These are phyloP conservation scores for Heteromormyrus szaboi DNA, from an alignment of 2,797 vertebrate species.

Conservation along the genomic window DNA sequence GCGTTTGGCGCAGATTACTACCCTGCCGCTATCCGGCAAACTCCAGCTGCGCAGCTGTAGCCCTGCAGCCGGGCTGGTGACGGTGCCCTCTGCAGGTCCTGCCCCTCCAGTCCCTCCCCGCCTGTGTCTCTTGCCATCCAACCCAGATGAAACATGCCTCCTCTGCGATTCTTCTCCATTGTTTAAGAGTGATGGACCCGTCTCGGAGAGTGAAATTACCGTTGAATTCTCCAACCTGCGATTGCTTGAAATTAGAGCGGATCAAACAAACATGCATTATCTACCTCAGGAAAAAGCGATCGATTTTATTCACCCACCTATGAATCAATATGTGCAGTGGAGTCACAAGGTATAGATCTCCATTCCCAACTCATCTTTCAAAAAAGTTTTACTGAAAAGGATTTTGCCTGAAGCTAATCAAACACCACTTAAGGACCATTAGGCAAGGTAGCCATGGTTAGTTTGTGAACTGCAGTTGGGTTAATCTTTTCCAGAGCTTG, in stretches of 20 bases:
- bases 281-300: conserved; percentile 71
- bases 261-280: conserved; percentile 70
- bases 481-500: conserved; percentile 41
- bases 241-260: conserved; percentile 56
- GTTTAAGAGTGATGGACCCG: conserved; percentile 35
- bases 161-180: background rate
- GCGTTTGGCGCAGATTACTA: background rate
- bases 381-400: conserved; percentile 47
- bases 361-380: conserved; percentile 48
- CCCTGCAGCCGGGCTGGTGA: background rate
- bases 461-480: background rate
- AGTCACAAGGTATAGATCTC: conserved; percentile 57
- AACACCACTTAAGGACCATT: background rate
- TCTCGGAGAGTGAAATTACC: conserved; percentile 54
- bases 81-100: background rate
- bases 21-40: background rate
- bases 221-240: conserved; percentile 40
- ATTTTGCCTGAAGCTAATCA: conserved; percentile 35
- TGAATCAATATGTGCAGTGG: conserved; percentile 71
- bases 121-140: too few species aligned
- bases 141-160: conserved; percentile 23
- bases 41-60: background rate
- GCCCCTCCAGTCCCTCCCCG: background rate
- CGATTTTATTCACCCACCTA: conserved; percentile 61
- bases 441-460: background rate